These are phyloP conservation scores for Pteropus alecto DNA, from an alignment of 2,113 vertebrate species.

Conservation along the genomic window DNA sequence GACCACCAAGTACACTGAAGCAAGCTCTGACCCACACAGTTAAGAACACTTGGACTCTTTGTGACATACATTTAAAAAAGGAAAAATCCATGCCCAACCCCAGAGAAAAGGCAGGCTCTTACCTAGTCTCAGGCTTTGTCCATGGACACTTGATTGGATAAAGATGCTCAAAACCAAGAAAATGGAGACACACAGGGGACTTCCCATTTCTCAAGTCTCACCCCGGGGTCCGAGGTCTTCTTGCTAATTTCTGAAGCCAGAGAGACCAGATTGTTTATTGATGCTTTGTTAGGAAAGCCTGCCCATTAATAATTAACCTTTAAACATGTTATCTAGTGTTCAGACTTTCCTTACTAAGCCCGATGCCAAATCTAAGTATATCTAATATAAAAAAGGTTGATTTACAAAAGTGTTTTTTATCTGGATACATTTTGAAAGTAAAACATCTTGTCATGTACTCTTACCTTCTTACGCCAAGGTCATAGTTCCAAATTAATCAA, in stretches of 20 bases:
- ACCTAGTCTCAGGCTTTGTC: slow-evolving; percentile 79
- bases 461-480: slow-evolving; percentile 51
- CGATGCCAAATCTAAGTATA: not conserved
- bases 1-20: not conserved
- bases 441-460: slow-evolving; percentile 13
- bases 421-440: slow-evolving; percentile 36
- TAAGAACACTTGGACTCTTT: not conserved
- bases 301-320: slow-evolving; percentile 85
- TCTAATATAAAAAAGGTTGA: not conserved
- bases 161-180: slow-evolving; percentile 70
- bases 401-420: slow-evolving; percentile 42
- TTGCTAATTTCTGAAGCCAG: slow-evolving; percentile 65
- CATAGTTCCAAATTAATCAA: not conserved
- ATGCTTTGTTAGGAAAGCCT: slow-evolving; percentile 65
- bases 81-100: not conserved
- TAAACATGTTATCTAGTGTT: not conserved
- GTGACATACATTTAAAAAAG: not conserved
- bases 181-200: slow-evolving; percentile 50
- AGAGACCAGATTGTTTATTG: slow-evolving; percentile 68
- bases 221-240: slow-evolving; percentile 6
- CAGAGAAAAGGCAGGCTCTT: slow-evolving; percentile 64
- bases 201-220: slow-evolving; percentile 79
- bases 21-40: not conserved
- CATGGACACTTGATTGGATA: slow-evolving; percentile 58
- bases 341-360: slow-evolving; percentile 50